Base-by-base conservation (phyloP, 2,113 vertebrate species). In the Ramphastos sulfuratus region DNA sequence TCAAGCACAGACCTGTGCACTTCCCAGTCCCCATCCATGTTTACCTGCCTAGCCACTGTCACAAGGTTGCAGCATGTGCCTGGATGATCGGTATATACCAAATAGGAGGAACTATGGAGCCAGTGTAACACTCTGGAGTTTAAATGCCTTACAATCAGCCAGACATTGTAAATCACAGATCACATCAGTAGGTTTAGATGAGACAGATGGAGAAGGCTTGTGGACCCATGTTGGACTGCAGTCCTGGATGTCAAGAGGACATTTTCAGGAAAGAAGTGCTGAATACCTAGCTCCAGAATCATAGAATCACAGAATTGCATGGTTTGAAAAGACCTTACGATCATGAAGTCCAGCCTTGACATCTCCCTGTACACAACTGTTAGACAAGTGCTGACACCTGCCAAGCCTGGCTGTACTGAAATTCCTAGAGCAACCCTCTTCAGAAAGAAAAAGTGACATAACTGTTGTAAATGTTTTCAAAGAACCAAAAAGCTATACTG, bases 171-270 rank as follows among this genome's bases (percentile, higher is more conserved):
- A 65, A 88, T 58, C 50, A 58, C 37, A 74, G 54, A 78, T 67
- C 18, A 21, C 23, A 30, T 48, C 63, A 64, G 28, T 31, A 88
- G 33, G 31, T 37, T 85, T 67, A 42, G 24, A 18, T 1, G 2
- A 76, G 27, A 20, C 18, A 30, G 21, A n/a, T 18, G 18, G 87
- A 66, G 37, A 73, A 19, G 11, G 28, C 7, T 64, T 70, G 65
- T 0, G 3, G 4, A 2, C 54, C 48, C 21, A 30, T 0, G 0
- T 1, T 64, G 16, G 33, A 28, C 7, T 82, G 50, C 24, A 58
- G 37, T 80, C 44, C 67, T 44, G 44, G 7, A 15, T 79, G 6
- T 48, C 33, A 69, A 76, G 69, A 82, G 10, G 10, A 76, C 21
- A 4, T 48, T 69, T 88, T 39, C 55, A 80, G 33, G 42, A 0